Evolutionary conservation across 2,113 vertebrate genomes (phyloP).

Genomic region (Otis tarda): DNA sequence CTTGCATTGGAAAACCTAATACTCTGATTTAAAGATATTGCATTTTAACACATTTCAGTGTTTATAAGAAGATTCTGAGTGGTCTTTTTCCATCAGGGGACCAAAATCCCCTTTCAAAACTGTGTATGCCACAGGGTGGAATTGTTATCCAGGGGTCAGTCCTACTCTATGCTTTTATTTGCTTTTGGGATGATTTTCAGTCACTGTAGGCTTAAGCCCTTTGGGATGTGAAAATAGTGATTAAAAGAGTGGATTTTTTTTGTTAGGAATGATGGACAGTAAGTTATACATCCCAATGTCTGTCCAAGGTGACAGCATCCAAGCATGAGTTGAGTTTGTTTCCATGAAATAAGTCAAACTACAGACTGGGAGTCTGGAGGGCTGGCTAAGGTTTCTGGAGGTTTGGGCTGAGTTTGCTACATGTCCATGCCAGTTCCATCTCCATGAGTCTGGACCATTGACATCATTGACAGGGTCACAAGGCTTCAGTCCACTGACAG

Average conservation of each 20-base stretch:
- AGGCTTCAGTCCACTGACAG: neutral
- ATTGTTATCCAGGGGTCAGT: neutral
- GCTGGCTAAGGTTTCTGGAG: neutral
- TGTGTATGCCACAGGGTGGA: neutral
- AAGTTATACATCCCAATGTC: neutral
- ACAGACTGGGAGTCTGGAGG: neutral
- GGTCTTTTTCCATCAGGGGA: neutral
- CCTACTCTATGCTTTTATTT: neutral
- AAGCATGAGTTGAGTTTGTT: neutral
- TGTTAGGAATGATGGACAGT: neutral
- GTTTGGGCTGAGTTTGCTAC: neutral
- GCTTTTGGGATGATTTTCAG: neutral
- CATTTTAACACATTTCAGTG: neutral
- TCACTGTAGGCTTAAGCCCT: neutral
- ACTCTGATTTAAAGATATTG: neutral
- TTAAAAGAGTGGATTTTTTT: neutral
- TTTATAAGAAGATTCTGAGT: neutral
- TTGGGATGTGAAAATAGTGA: neutral
- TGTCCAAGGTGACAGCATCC: neutral
- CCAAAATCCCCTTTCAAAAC: neutral
- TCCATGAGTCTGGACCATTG: neutral
- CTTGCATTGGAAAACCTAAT: neutral
- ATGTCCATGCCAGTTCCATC: neutral
- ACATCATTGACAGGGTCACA: neutral
- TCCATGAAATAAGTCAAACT: neutral